Base-by-base conservation (phyloP, 2,113 vertebrate species). In the Mobula hypostoma region DNA sequence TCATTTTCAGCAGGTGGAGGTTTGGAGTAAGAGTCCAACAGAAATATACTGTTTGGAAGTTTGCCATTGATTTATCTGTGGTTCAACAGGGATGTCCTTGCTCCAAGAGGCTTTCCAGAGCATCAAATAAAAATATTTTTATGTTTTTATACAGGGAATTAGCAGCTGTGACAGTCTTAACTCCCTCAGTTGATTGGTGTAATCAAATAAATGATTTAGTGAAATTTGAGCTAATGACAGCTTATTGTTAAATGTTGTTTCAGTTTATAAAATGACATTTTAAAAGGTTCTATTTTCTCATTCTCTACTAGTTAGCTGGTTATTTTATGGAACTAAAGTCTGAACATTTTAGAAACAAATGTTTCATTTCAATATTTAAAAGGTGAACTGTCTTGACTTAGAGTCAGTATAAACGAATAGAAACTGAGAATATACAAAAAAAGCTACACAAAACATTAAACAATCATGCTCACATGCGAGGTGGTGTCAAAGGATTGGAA, bases 161-260 rank as follows among this genome's bases (percentile, higher is more conserved):
- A 56, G 24, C 91, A 93, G 91, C 70, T 93, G 91, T 12, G 24
- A 14, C n/a, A 70, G 0, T 17, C 1, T 93, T 93, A 40, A 93
- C 40, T 93, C 68, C 91, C 91, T 56, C 74, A 56, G 91, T 74
- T 93, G 32, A 72, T 56, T 76, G 91, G 48, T 27, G 36, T 48
- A 74, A 93, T 72, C 72, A 93, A 93, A 93, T 93, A 36, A 93
- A 40, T 93, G 72, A 74, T 14, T 21, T 93, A 48, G 68, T 93
- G 36, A 72, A 74, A 74, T 72, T 92, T 93, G 70, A 93, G 74
- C 74, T 93, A 56, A 93, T 74, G 68, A 93, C 91, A 93, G 68
- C 91, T 74, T 21, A 93, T 93, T 72, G 8, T 93, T 93, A 68
- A 66, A 72, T 74, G 21, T 56, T 24, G 24, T 93, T 93, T 93